phyloP scores from a whole-genome alignment of 2,888 invertebrate genomes.

The Heliconius charithonia region DNA sequence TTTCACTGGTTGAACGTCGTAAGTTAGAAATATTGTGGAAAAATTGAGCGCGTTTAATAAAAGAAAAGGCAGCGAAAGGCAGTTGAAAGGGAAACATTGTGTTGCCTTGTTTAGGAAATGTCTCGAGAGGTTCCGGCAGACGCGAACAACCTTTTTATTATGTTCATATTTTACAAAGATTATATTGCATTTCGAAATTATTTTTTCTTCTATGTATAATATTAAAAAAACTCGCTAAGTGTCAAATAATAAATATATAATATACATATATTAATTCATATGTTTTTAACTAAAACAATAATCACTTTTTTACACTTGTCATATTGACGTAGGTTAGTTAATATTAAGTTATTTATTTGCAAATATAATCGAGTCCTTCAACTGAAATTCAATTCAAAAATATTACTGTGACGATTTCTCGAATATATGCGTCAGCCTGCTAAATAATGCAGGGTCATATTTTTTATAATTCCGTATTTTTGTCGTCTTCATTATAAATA shows the following conservation, averaged over 20 bases:
- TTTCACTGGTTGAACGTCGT: constrained; percentile 16
- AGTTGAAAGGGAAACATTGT: constrained; percentile 27
- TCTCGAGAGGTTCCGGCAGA: constrained; percentile 31
- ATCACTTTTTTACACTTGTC: background rate
- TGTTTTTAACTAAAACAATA: background rate
- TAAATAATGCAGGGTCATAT: background rate
- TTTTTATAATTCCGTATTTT: background rate
- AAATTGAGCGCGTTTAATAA: constrained; percentile 24
- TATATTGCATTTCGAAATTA: constrained; percentile 10
- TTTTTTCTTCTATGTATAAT: background rate
- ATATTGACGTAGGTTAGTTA: background rate
- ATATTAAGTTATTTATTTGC: no score
- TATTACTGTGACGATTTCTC: background rate
- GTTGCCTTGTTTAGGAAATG: constrained; percentile 28
- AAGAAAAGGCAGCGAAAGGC: constrained; percentile 29
- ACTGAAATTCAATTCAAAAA: background rate
- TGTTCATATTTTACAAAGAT: constrained; percentile 15
- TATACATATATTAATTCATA: no score
- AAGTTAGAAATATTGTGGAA: constrained; percentile 10
- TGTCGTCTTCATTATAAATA: background rate
- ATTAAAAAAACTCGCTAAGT: background rate
- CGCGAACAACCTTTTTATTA: constrained; percentile 19
- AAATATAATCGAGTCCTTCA: background rate
- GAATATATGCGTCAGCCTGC: background rate
- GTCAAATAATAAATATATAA: no score